These are phyloP conservation scores for Synanthedon tipuliformis DNA, from an alignment of 2,888 invertebrate species.

Conservation along the genomic window DNA sequence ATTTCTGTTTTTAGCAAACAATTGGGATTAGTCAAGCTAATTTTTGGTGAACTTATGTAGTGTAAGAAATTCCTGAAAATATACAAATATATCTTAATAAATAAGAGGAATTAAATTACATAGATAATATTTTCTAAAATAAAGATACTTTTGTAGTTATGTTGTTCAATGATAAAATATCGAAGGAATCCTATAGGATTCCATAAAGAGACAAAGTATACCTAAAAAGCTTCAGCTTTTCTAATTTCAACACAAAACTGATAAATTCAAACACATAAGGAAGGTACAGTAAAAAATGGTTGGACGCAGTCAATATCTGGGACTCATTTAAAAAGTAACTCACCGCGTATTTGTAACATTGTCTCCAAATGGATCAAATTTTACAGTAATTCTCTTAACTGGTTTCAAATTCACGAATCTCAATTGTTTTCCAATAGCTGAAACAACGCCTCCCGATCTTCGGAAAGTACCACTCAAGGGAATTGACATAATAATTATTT, in stretches of 20 bases:
- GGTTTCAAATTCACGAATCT: constrained; percentile 80
- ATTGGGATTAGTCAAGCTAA: constrained; percentile 78
- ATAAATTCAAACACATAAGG: too few relatives aligned
- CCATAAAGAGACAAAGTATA: neutral
- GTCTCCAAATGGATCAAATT: constrained; percentile 87
- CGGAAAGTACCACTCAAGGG: constrained; percentile 75
- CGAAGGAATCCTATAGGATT: neutral
- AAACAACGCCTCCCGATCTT: constrained; percentile 76
- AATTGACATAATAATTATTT: constrained; percentile 75
- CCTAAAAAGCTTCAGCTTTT: neutral
- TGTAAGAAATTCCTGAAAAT: constrained; percentile 78
- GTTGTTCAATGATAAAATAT: neutral
- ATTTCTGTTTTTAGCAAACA: constrained; percentile 82
- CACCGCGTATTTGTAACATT: constrained; percentile 76
- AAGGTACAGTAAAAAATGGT: too few relatives aligned
- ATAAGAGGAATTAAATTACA: neutral
- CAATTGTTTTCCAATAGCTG: constrained; percentile 80
- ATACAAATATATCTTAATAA: neutral
- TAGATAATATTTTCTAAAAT: too few relatives aligned
- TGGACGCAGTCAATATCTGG: too few relatives aligned
- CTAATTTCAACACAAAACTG: too few relatives aligned
- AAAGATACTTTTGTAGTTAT: neutral
- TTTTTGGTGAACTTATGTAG: constrained; percentile 75
- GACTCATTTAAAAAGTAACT: constrained; percentile 10
- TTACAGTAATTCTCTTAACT: constrained; percentile 79